phyloP scores from a whole-genome alignment of 1,140 invertebrate genomes.

The Drosophila virilis region DNA sequence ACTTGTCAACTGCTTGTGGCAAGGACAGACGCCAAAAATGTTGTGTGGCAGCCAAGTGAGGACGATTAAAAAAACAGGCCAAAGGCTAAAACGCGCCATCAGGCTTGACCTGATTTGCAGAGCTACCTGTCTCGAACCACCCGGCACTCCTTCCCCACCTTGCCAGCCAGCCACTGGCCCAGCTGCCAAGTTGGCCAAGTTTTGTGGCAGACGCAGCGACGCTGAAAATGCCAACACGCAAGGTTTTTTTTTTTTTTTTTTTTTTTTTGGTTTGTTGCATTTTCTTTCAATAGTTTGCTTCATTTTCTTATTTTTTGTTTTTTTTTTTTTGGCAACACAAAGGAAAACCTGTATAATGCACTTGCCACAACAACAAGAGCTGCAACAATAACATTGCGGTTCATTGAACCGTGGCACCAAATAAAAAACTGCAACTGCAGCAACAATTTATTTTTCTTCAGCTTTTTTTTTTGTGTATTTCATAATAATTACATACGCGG shows the following conservation, averaged over 20 bases:
- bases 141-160: background rate
- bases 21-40: constrained; percentile 42
- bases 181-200: constrained; percentile 43
- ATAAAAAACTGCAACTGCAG: constrained; percentile 55
- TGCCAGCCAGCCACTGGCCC: constrained; percentile 5
- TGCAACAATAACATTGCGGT: constrained; percentile 48
- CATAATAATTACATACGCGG: constrained; percentile 74
- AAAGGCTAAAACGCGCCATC: constrained; percentile 30
- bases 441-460: constrained; percentile 47
- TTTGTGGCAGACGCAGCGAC: constrained; percentile 74
- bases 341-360: constrained; percentile 76
- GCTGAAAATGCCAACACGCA: constrained; percentile 75
- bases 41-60: constrained; percentile 28
- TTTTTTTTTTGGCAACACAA: constrained; percentile 63
- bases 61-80: constrained; percentile 67
- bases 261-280: background rate
- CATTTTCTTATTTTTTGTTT: constrained; percentile 29
- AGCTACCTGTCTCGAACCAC: constrained; percentile 34
- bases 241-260: constrained; percentile 35
- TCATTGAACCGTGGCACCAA: constrained; percentile 67
- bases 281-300: constrained; percentile 32
- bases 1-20: constrained; percentile 56
- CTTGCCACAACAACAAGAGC: constrained; percentile 65
- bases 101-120: constrained; percentile 54
- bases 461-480: constrained; percentile 46